phyloP scores from a whole-genome alignment of 2,888 invertebrate species.

The Cheilosia impressa region DNA sequence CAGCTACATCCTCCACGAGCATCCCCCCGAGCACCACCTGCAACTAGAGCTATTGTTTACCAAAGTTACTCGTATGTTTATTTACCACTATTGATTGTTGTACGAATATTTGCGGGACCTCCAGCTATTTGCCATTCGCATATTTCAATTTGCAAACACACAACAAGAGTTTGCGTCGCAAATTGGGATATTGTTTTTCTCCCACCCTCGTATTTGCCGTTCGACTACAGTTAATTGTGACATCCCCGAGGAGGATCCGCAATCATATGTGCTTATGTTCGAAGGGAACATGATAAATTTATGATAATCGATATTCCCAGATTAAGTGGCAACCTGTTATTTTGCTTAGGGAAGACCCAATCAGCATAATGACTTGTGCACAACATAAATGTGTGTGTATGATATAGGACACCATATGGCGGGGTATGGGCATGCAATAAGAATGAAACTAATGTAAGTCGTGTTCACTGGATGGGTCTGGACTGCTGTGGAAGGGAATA shows the following conservation, averaged over 20 bases:
- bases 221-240: slow-evolving; percentile 13
- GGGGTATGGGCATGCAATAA: not conserved
- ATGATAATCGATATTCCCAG: slow-evolving; percentile 30
- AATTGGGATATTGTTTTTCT: not conserved
- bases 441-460: not conserved
- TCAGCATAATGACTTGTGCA: not conserved
- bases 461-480: not conserved
- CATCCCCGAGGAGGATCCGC: not conserved
- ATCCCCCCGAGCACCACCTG: not conserved
- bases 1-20: not conserved
- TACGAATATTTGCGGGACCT: slow-evolving; percentile 23
- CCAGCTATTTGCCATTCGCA: slow-evolving; percentile 6
- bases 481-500: not conserved
- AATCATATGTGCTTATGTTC: not conserved
- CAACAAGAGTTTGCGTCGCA: not conserved
- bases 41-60: slow-evolving; percentile 26
- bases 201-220: not conserved
- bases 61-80: slow-evolving; percentile 10
- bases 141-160: slow-evolving; percentile 8
- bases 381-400: not conserved
- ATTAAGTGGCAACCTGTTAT: slow-evolving; percentile 30
- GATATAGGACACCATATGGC: not conserved
- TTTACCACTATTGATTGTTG: slow-evolving; percentile 34
- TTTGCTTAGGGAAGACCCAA: slow-evolving; percentile 1
- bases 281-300: slow-evolving; percentile 21